phyloP scores from a whole-genome alignment of 35 echinoderm and acorn worm species.

The Chiridota heheva region DNA sequence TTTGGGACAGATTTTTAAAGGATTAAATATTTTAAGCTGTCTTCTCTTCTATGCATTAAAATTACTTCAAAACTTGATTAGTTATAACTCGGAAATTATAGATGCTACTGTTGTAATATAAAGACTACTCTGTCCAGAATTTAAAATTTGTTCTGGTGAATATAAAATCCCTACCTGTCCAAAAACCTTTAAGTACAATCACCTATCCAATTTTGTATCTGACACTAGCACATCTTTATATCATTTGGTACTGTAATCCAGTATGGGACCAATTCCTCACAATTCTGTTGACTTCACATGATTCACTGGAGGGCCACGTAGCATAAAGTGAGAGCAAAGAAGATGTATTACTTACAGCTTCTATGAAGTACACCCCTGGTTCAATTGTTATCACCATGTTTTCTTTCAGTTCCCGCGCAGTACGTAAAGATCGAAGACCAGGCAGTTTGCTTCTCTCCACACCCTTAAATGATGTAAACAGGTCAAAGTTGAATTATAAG shows the following conservation, averaged over 20 bases:
- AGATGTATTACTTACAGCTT: conserved; percentile 54
- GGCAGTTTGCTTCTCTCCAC: conserved; percentile 70
- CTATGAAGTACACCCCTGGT: conserved; percentile 98
- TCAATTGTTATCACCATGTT: conserved; percentile 93
- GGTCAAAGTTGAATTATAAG: neutral
- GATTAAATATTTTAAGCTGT: too few relatives aligned
- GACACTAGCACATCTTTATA: neutral
- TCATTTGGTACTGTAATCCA: neutral
- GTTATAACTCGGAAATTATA: too few relatives aligned
- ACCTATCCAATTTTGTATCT: too few relatives aligned
- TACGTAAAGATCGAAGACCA: conserved; percentile 73
- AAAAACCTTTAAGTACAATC: too few relatives aligned
- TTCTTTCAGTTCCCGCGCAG: conserved; percentile 63
- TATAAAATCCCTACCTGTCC: too few relatives aligned
- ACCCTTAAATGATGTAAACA: conserved; percentile 45
- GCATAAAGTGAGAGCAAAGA: too few relatives aligned
- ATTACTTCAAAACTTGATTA: too few relatives aligned
- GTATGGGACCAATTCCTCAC: neutral
- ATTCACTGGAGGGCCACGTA: neutral
- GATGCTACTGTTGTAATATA: too few relatives aligned
- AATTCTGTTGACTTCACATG: neutral
- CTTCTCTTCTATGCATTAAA: too few relatives aligned
- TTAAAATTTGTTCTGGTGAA: too few relatives aligned
- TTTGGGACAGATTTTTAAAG: too few relatives aligned
- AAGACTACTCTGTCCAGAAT: too few relatives aligned